A percentile compares a stretch with the other conserved stretches of the same genome.
Conservation (phyloP, 2,797 vertebrate genomes). For the Apogon talboti region DNA sequence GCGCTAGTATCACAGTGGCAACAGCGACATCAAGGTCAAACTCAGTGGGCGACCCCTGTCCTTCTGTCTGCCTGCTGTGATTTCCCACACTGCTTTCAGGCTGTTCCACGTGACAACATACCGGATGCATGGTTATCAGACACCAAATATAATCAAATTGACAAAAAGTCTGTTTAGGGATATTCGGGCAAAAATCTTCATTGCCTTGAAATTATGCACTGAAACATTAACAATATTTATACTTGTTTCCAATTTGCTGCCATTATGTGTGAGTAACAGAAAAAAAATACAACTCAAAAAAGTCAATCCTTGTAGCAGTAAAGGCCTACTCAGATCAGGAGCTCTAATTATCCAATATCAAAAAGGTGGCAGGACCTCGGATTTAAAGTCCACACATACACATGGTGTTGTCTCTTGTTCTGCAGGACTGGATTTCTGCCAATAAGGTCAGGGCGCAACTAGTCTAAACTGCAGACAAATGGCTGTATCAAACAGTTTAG, state of each 20-base stretch:
- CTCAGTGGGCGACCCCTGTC: conserved; percentile 58
- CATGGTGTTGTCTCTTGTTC: conserved; percentile 3
- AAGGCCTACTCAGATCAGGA: neutral
- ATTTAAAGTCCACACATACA: conserved; percentile 1
- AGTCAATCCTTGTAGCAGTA: no score
- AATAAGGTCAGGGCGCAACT: conserved; percentile 46
- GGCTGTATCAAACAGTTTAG: conserved; percentile 43
- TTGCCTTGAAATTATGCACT: no score
- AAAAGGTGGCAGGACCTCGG: conserved; percentile 6
- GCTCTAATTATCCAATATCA: conserved; percentile 19
- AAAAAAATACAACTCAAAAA: no score
- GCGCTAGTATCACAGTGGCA: conserved; percentile 25
- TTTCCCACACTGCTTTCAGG: conserved; percentile 47
- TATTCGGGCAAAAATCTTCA: no score
- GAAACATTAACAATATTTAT: no score
- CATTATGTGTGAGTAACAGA: no score
- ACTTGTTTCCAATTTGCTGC: no score
- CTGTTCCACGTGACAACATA: conserved; percentile 37
- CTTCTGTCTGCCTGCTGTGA: conserved; percentile 56
- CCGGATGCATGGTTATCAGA: conserved; percentile 4
- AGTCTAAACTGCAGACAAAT: conserved; percentile 54
- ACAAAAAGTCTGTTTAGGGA: no score
- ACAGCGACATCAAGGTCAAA: conserved; percentile 56
- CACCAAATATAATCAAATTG: neutral
- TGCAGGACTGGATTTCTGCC: conserved; percentile 30